Conservation (phyloP, 1,140 invertebrate species). For the Melipona quadrifasciata region DNA sequence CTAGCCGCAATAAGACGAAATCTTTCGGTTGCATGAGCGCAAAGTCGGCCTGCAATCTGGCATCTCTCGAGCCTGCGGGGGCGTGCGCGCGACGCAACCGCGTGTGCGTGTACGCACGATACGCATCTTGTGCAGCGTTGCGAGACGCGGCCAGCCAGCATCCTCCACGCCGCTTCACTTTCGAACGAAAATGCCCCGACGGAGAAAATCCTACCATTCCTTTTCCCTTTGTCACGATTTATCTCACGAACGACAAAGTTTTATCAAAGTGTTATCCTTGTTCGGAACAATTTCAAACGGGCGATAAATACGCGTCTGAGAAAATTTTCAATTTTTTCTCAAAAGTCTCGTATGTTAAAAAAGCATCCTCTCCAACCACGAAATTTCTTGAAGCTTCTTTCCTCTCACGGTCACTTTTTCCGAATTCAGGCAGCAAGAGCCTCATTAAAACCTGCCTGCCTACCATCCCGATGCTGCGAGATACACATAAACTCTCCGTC, state of each 20-base stretch:
- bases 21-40: conserved; percentile 49
- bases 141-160: conserved; percentile 33
- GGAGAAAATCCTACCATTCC: background rate
- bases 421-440: background rate
- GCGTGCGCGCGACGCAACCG: conserved; percentile 69
- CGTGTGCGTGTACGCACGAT: conserved; percentile 57
- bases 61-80: conserved; percentile 65
- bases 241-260: too few relatives aligned
- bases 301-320: too few relatives aligned
- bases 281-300: too few relatives aligned
- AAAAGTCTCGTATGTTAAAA: too few relatives aligned
- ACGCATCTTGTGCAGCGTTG: conserved; percentile 64
- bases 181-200: conserved; percentile 21
- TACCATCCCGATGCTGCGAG: conserved; percentile 37
- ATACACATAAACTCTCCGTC: conserved; percentile 34
- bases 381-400: conserved; percentile 10
- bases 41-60: conserved; percentile 63
- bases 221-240: too few relatives aligned
- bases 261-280: too few relatives aligned
- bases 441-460: conserved; percentile 53
- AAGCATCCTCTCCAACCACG: background rate
- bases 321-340: too few relatives aligned
- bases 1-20: conserved; percentile 46
- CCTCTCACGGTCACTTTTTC: conserved; percentile 49
- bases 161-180: conserved; percentile 33